Evolutionary conservation across 1,140 invertebrate genomes (phyloP).

Genomic region (Brachionus angularis): DNA sequence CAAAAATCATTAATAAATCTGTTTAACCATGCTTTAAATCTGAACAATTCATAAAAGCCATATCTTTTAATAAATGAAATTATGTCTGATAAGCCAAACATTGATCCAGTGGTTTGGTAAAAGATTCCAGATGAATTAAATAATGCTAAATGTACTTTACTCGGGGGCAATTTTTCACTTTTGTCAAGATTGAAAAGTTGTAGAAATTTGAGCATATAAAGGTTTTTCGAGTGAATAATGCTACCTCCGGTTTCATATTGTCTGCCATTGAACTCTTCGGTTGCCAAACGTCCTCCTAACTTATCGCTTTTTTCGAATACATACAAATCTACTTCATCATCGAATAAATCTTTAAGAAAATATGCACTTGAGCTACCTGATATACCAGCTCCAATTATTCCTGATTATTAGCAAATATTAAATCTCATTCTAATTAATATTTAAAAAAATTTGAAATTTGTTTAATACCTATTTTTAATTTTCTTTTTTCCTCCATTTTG

Average conservation of each 20-base stretch:
- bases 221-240: slow-evolving; percentile 64
- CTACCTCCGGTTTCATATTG: slow-evolving; percentile 64
- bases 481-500: too few relatives aligned
- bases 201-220: slow-evolving; percentile 64
- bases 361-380: slow-evolving; percentile 64
- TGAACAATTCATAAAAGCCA: slow-evolving; percentile 19
- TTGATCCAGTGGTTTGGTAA: background rate
- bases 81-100: slow-evolving; percentile 4
- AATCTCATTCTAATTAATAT: too few relatives aligned
- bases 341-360: slow-evolving; percentile 62
- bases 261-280: slow-evolving; percentile 58
- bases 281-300: slow-evolving; percentile 63
- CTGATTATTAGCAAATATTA: too few relatives aligned
- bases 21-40: background rate
- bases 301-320: slow-evolving; percentile 60
- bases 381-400: slow-evolving; percentile 66
- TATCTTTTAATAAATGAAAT: slow-evolving; percentile 11
- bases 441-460: slow-evolving; percentile 18
- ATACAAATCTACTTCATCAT: slow-evolving; percentile 59
- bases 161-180: background rate
- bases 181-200: slow-evolving; percentile 45
- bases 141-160: background rate
- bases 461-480: slow-evolving; percentile 31
- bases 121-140: background rate
- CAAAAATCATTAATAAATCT: slow-evolving; percentile 31